Percentiles rank a stretch among this genome's conserved stretches.
These are phyloP conservation scores for Platycercus adscitus DNA, from an alignment of 2,113 vertebrate genomes.

Conservation along the genomic window DNA sequence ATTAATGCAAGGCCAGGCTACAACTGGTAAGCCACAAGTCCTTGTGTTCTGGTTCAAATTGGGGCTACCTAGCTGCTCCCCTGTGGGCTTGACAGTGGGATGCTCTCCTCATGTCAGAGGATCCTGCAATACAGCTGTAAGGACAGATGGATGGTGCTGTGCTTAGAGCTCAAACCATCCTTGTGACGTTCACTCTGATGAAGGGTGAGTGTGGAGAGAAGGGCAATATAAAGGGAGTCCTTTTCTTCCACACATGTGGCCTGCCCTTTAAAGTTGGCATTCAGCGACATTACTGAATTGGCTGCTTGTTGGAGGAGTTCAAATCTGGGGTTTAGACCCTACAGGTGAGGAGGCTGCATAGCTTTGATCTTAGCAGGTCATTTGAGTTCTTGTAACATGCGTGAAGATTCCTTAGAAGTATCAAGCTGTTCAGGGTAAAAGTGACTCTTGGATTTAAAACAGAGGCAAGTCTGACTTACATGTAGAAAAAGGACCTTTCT, in stretches of 20 bases:
- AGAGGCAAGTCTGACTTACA: neutral
- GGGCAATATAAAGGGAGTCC: neutral
- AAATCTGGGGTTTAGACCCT: neutral
- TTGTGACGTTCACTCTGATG: fast-evolving
- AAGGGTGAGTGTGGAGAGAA: neutral
- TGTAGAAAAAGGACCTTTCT: neutral
- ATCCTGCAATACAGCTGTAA: neutral
- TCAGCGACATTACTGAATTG: neutral
- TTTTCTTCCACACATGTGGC: neutral
- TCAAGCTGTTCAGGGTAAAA: neutral
- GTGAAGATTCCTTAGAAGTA: neutral
- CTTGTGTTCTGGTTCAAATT: neutral
- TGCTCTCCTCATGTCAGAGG: neutral
- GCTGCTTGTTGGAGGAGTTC: neutral
- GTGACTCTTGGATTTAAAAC: neutral
- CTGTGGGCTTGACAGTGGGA: neutral
- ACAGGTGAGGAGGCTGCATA: neutral
- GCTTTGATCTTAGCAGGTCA: neutral
- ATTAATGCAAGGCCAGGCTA: neutral
- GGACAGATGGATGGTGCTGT: neutral
- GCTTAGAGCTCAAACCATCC: neutral
- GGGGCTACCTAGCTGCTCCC: neutral
- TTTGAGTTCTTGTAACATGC: neutral
- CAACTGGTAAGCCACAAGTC: neutral
- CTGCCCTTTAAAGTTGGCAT: neutral